A percentile compares a stretch with the other conserved stretches of the same genome.
phyloP scores from a whole-genome alignment of 2,113 vertebrate genomes.

The Forbesichthys papilliferus region DNA sequence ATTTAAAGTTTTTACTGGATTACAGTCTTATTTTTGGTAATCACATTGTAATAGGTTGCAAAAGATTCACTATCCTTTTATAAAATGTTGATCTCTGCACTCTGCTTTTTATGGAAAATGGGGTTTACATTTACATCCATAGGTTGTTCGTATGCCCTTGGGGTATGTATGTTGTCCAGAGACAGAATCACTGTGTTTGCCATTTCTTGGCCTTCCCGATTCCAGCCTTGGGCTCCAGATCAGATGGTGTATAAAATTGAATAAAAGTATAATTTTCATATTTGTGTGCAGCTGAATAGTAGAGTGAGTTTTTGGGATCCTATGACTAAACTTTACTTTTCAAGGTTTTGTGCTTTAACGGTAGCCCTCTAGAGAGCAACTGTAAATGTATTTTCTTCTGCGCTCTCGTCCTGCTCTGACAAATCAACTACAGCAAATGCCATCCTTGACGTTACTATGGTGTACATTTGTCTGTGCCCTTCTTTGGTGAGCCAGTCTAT shows the following conservation, averaged over 20 bases:
- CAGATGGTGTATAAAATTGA: neutral
- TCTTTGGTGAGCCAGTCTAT: constrained; percentile 21
- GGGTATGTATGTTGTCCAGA: constrained; percentile 17
- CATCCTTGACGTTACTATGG: constrained; percentile 52
- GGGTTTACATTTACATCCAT: constrained; percentile 17
- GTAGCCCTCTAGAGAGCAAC: constrained; percentile 1
- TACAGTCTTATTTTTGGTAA: no score
- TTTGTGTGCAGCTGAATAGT: neutral
- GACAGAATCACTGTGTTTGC: constrained; percentile 20
- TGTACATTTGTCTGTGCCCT: constrained; percentile 26
- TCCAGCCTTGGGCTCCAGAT: constrained; percentile 35
- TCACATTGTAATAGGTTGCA: neutral
- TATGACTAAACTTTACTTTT: neutral
- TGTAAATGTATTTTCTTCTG: neutral
- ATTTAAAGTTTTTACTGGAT: no score
- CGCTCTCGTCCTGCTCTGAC: constrained; percentile 15
- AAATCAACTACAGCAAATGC: constrained; percentile 41
- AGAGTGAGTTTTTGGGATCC: no score
- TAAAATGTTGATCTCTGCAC: neutral
- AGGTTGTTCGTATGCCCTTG: constrained; percentile 39
- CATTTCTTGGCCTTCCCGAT: constrained; percentile 30
- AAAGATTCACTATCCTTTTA: neutral
- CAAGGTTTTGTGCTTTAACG: constrained; percentile 4
- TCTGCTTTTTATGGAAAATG: constrained; percentile 43
- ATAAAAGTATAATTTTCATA: neutral